Conservation (phyloP, 2,113 vertebrate genomes). For the Pelvicachromis taeniatus region DNA sequence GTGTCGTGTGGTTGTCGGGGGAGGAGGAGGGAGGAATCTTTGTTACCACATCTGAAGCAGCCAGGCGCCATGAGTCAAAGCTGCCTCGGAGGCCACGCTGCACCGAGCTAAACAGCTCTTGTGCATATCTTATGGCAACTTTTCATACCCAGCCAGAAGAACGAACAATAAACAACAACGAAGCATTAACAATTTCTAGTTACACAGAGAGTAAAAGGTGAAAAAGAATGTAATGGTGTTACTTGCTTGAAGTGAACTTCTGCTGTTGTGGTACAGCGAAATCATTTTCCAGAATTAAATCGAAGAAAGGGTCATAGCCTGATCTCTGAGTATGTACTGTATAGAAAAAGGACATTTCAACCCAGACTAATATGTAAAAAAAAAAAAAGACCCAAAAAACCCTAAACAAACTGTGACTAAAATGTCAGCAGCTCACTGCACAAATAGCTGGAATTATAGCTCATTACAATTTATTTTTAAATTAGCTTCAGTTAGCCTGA, state of each 20-base stretch:
- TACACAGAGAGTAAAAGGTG: neutral
- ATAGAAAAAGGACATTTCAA: neutral
- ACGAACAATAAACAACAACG: neutral
- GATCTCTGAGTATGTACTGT: neutral
- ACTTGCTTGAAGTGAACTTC: neutral
- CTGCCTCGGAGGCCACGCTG: conserved; percentile 16
- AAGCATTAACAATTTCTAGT: neutral
- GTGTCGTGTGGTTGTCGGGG: conserved; percentile 22
- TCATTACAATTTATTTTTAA: conserved; percentile 39
- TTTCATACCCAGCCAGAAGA: conserved; percentile 1
- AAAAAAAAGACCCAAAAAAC: neutral
- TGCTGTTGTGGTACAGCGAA: neutral
- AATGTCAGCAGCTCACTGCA: neutral
- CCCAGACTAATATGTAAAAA: neutral
- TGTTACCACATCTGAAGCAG: conserved; percentile 34
- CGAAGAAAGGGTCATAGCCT: neutral
- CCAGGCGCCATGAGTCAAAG: conserved; percentile 45
- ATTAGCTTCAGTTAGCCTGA: conserved; percentile 15
- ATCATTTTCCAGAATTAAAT: neutral
- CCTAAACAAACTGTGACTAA: neutral
- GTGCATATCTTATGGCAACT: conserved; percentile 17
- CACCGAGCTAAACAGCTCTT: neutral
- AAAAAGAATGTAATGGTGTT: neutral
- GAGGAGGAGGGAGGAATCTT: conserved; percentile 1
- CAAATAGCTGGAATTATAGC: conserved; percentile 30